Evolutionary conservation across 2,888 invertebrate species (phyloP).

Genomic region (Teinopalpus imperialis): DNA sequence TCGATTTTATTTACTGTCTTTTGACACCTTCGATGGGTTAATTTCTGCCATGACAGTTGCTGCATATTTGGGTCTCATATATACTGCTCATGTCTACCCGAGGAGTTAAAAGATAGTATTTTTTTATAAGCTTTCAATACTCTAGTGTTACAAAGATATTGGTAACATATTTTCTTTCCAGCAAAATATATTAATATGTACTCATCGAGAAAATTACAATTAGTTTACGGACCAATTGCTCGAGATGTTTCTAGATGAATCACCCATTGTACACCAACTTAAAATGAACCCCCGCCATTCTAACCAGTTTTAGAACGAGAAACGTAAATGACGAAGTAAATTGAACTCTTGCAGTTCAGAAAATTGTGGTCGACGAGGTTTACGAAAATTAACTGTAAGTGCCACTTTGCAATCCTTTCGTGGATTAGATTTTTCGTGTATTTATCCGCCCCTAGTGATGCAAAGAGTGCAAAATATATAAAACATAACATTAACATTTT

Average conservation of each 20-base stretch:
- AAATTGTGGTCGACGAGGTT: conserved; percentile 34
- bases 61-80: no score
- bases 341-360: conserved; percentile 4
- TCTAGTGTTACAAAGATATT: background rate
- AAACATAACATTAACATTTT: no score
- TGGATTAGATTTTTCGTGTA: conserved; percentile 6
- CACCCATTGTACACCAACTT: background rate
- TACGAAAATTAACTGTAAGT: conserved; percentile 77
- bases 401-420: conserved; percentile 43
- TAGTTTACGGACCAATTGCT: conserved; percentile 9
- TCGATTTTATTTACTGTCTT: no score
- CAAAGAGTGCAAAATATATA: background rate
- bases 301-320: conserved; percentile 9
- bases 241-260: conserved; percentile 3
- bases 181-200: background rate
- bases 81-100: no score
- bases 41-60: no score
- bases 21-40: no score
- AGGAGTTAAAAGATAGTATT: no score
- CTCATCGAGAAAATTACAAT: conserved; percentile 2
- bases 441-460: background rate
- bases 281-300: conserved; percentile 16
- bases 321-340: conserved; percentile 15
- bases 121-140: no score
- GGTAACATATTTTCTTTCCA: background rate